These are phyloP conservation scores for Mormyrus proboscirostris DNA, from an alignment of 2,797 vertebrate genomes.

Conservation along the genomic window DNA sequence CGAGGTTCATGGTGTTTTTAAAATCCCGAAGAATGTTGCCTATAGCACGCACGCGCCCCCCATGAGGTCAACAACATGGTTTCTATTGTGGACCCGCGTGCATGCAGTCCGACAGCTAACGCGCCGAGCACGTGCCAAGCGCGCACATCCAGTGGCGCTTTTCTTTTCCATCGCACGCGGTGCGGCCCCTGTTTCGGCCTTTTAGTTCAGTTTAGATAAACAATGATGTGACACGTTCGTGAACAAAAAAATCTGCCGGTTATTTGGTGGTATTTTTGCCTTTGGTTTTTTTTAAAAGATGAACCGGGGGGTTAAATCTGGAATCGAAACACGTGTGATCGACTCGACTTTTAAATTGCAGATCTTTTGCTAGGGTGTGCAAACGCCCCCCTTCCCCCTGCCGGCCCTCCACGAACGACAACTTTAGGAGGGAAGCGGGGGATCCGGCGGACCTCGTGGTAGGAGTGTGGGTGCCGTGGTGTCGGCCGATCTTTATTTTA, in stretches of 20 bases:
- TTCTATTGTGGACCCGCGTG: constrained; percentile 34
- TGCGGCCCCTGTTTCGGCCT: not conserved
- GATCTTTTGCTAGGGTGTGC: not conserved
- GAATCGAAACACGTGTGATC: not conserved
- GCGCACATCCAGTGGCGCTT: not conserved
- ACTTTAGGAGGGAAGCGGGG: not conserved
- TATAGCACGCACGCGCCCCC: constrained; percentile 32
- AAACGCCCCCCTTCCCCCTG: not conserved
- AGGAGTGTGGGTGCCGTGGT: constrained; percentile 34
- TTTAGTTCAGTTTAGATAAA: not conserved
- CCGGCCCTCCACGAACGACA: not conserved
- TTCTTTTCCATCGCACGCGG: not conserved
- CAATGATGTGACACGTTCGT: not conserved
- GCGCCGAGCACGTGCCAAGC: not conserved
- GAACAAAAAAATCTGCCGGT: not conserved
- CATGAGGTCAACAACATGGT: constrained; percentile 56
- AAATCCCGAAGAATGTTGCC: not conserved
- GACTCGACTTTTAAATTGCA: not conserved
- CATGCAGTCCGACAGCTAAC: not conserved
- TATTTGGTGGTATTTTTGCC: not conserved
- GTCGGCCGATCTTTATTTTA: not conserved
- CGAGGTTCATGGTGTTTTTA: not conserved
- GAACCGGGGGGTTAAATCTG: not conserved
- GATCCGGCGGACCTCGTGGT: constrained; percentile 57
- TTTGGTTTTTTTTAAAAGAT: not conserved